phyloP scores from a whole-genome alignment of 2,888 invertebrate genomes.

The Brachyptera risi region DNA sequence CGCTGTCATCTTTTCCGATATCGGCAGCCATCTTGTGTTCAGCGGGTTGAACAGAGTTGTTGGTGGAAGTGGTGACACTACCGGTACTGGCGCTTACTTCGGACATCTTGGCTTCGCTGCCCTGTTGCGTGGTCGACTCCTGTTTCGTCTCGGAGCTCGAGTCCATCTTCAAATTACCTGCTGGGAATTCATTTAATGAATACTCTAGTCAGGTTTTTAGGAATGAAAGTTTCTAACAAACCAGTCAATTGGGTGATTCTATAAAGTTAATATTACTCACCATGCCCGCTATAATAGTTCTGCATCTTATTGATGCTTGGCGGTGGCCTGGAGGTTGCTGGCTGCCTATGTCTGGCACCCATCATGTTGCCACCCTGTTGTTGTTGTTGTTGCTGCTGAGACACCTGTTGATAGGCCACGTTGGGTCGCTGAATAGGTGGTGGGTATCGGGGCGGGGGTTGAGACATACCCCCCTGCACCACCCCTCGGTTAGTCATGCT shows the following conservation, averaged over 20 bases:
- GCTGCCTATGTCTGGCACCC: conserved; percentile 26
- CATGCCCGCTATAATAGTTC: background rate
- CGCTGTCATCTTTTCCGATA: conserved; percentile 24
- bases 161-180: conserved; percentile 30
- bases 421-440: conserved; percentile 54
- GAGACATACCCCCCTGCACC: conserved; percentile 35
- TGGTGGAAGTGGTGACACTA: conserved; percentile 3
- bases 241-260: no score
- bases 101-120: conserved; percentile 25
- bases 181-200: background rate
- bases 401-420: conserved; percentile 46
- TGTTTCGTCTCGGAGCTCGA: conserved; percentile 24
- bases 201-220: background rate
- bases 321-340: conserved; percentile 31
- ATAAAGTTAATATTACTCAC: background rate
- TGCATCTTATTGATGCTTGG: conserved; percentile 27
- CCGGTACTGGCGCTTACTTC: conserved; percentile 14
- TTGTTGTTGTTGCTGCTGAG: no score
- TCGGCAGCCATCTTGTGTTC: conserved; percentile 21
- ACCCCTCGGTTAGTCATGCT: conserved; percentile 24
- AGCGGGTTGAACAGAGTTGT: conserved; percentile 22
- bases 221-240: background rate
- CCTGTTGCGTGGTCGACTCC: conserved; percentile 15
- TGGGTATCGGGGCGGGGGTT: conserved; percentile 49
- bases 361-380: conserved; percentile 19